A percentile compares a stretch with the other conserved stretches of the same genome.
Evolutionary conservation across 1,140 invertebrate genomes (phyloP).

Genomic region (Ceratina japonica): DNA sequence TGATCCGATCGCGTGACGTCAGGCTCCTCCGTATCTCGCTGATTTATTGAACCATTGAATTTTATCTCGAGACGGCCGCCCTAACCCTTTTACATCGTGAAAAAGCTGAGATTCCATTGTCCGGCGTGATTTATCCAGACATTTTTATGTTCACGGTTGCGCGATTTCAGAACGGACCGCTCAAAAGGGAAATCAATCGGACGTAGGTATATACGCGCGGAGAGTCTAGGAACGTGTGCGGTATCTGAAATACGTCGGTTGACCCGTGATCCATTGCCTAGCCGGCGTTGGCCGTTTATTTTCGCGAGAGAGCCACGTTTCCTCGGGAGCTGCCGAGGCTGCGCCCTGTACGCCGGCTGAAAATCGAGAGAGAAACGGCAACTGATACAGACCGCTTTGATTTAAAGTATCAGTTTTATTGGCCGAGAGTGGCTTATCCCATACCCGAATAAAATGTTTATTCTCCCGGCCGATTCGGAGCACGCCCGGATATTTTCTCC

Average conservation of each 20-base stretch:
- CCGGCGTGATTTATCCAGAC: not conserved
- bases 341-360: not conserved
- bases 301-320: not conserved
- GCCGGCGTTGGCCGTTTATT: conserved; percentile 1
- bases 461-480: conserved; percentile 52
- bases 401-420: conserved; percentile 43
- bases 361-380: conserved; percentile 19
- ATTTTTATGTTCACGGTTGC: not conserved
- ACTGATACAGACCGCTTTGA: conserved; percentile 35
- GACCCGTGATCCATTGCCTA: conserved; percentile 18
- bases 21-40: no score
- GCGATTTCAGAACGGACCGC: not conserved
- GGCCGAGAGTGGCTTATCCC: conserved; percentile 31
- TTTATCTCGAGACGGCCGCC: not conserved
- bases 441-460: conserved; percentile 45
- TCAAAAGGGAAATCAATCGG: conserved; percentile 13
- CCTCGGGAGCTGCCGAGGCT: not conserved
- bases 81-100: not conserved
- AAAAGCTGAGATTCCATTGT: not conserved
- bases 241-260: conserved; percentile 32
- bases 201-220: not conserved
- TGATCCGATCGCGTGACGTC: no score
- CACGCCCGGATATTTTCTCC: conserved; percentile 52
- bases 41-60: no score
- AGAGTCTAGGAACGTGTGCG: not conserved